phyloP scores from a whole-genome alignment of 2,113 vertebrate species.

The rabbit (Oryctolagus cuniculus) region mOryCun1.1 NC_091436.1:157783001-157783500 shows the following conservation, averaged over 20 bases:
- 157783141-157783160: too few relatives aligned
- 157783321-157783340: too few relatives aligned
- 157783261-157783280: too few relatives aligned
- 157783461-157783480: background rate
- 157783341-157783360: too few relatives aligned
- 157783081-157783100: background rate
- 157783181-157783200: accelerated
- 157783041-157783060: constrained; percentile 21
- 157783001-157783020: background rate
- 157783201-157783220: too few relatives aligned
- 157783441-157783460: background rate
- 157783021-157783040: background rate
- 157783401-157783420: too few relatives aligned
- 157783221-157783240: too few relatives aligned
- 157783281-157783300: too few relatives aligned
- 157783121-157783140: background rate
- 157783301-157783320: too few relatives aligned
- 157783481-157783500: background rate
- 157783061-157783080: background rate
- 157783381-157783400: too few relatives aligned
- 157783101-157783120: background rate
- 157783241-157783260: too few relatives aligned
- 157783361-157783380: too few relatives aligned
- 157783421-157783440: background rate
- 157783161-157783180: background rate